Conservation (phyloP, 2,797 vertebrate genomes). For the Muraenolepis orangiensis region DNA sequence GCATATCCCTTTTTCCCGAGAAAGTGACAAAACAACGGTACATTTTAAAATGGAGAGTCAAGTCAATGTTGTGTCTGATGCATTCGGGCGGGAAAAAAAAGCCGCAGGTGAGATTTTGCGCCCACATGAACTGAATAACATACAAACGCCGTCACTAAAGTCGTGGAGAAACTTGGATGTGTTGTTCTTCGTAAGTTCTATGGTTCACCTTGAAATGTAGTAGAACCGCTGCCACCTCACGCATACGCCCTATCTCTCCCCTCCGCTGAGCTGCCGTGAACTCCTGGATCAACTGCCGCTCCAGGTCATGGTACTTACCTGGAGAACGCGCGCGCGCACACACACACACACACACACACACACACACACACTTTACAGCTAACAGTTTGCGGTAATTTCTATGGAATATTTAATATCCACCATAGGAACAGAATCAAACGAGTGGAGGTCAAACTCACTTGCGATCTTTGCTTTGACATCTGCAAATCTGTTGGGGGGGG, state of each 20-base stretch:
- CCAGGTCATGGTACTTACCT: slow-evolving; percentile 99
- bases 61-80: not conserved
- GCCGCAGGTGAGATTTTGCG: no score
- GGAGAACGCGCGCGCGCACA: slow-evolving; percentile 8
- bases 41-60: slow-evolving; percentile 1
- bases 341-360: slow-evolving; percentile 1
- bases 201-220: slow-evolving; percentile 95
- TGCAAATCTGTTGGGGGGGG: slow-evolving; percentile 83
- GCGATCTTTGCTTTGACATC: slow-evolving; percentile 99
- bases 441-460: slow-evolving; percentile 79
- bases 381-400: not conserved
- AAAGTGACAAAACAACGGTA: slow-evolving; percentile 40
- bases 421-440: not conserved
- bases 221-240: slow-evolving; percentile 94
- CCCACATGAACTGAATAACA: no score
- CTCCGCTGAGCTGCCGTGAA: slow-evolving; percentile 92
- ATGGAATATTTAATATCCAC: not conserved
- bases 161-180: not conserved
- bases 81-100: no score
- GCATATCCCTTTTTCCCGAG: slow-evolving; percentile 87
- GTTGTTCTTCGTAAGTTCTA: not conserved
- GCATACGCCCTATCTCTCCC: slow-evolving; percentile 95
- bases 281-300: slow-evolving; percentile 97
- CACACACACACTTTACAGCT: not conserved
- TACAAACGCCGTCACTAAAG: not conserved